These are phyloP conservation scores for Graphium colonna DNA, from an alignment of 2,888 invertebrate genomes.

Conservation along the genomic window DNA sequence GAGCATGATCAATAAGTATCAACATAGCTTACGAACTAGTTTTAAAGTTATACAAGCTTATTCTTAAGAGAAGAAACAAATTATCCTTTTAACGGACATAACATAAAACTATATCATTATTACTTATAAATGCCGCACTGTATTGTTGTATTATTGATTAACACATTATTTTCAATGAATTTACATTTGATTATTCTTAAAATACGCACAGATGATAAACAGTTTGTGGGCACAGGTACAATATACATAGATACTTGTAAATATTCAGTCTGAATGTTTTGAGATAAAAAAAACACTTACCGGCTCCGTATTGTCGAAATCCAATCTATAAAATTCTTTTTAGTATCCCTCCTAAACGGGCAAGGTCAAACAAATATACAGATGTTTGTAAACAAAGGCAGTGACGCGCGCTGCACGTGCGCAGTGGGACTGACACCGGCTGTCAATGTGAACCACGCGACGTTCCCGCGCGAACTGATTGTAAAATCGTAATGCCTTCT, in stretches of 20 bases:
- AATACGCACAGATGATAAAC: not conserved
- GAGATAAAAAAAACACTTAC: conserved; percentile 2
- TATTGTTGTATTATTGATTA: too few relatives aligned
- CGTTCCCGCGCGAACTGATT: conserved; percentile 18
- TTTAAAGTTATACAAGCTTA: too few relatives aligned
- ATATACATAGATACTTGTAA: not conserved
- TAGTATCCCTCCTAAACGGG: not conserved
- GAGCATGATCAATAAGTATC: too few relatives aligned
- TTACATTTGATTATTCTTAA: too few relatives aligned
- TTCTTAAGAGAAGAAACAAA: too few relatives aligned
- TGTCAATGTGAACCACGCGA: conserved; percentile 6
- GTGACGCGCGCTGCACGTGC: conserved; percentile 30
- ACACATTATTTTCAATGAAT: too few relatives aligned
- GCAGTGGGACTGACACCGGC: conserved; percentile 22
- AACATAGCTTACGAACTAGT: too few relatives aligned
- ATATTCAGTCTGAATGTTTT: too few relatives aligned
- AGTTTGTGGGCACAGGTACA: not conserved
- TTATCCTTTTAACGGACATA: too few relatives aligned
- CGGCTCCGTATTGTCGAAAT: not conserved
- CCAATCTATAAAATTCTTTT: not conserved
- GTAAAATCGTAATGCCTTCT: not conserved
- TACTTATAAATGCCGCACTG: too few relatives aligned
- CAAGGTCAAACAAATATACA: conserved; percentile 13
- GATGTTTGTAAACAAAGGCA: conserved; percentile 47
- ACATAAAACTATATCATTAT: too few relatives aligned